Conservation (phyloP, 2,113 vertebrate species). For the Pelecanoides urinatrix region DNA sequence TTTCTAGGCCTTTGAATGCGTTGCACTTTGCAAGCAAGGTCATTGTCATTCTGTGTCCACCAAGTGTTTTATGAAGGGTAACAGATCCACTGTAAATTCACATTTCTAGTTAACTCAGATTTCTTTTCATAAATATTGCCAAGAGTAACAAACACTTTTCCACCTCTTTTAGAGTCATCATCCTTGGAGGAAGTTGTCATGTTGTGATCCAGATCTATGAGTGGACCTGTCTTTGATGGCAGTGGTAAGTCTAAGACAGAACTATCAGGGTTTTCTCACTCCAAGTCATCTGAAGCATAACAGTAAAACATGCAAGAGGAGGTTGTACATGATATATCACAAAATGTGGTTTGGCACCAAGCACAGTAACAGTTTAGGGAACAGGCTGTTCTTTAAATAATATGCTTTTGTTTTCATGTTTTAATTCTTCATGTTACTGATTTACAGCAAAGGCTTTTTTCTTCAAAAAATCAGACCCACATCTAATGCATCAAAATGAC, state of each 20-base stretch:
- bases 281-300: slow-evolving; percentile 5
- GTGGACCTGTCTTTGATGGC: slow-evolving; percentile 8
- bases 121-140: not conserved
- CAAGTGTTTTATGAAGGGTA: slow-evolving; percentile 11
- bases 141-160: slow-evolving; percentile 49
- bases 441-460: slow-evolving; percentile 34
- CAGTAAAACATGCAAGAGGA: slow-evolving; percentile 32
- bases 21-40: not conserved
- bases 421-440: slow-evolving; percentile 44
- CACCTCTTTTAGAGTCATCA: not conserved
- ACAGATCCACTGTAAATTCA: not conserved
- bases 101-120: slow-evolving; percentile 1
- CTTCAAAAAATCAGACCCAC: not conserved
- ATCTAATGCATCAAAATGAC: slow-evolving; percentile 22
- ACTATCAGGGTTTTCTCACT: slow-evolving; percentile 12
- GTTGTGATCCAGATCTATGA: not conserved
- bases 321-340: slow-evolving; percentile 52
- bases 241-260: slow-evolving; percentile 26
- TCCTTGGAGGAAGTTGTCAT: not conserved
- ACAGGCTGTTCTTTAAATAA: slow-evolving; percentile 62
- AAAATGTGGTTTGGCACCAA: slow-evolving; percentile 51
- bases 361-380: slow-evolving; percentile 52
- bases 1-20: not conserved
- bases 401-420: slow-evolving; percentile 58
- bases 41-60: not conserved